These are phyloP conservation scores for Montipora cactus DNA, from an alignment of 64 coral and sea anemone genomes.

Conservation along the genomic window DNA sequence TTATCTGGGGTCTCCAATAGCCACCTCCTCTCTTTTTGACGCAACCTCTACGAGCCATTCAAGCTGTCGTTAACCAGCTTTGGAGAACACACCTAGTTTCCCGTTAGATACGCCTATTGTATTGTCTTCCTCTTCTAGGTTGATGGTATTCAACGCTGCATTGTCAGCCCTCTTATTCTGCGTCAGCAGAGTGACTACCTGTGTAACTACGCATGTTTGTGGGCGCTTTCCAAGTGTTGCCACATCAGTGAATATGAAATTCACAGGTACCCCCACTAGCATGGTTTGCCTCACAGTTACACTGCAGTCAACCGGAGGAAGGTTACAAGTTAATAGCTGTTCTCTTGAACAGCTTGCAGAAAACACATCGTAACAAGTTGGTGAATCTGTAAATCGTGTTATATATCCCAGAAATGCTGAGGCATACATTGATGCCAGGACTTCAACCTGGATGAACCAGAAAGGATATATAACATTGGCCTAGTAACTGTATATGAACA, in stretches of 20 bases:
- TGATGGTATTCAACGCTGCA: neutral
- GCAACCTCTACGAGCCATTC: slow-evolving; percentile 12
- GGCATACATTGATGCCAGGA: no score
- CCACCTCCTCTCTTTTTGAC: neutral
- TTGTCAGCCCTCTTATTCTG: neutral
- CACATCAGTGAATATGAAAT: neutral
- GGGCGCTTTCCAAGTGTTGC: neutral
- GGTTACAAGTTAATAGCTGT: neutral
- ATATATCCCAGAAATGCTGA: no score
- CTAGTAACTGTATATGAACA: no score
- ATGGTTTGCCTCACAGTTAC: neutral
- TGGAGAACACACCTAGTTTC: neutral
- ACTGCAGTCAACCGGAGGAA: slow-evolving; percentile 7
- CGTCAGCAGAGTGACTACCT: neutral
- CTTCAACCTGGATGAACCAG: no score
- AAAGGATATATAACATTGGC: no score
- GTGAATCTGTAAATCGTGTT: no score
- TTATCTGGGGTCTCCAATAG: neutral
- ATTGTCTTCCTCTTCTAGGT: neutral
- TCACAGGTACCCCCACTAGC: neutral
- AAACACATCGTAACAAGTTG: neutral
- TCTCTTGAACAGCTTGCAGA: neutral
- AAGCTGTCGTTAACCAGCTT: neutral
- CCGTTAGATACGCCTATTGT: neutral
- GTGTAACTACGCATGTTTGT: neutral